Evolutionary conservation across 2,797 vertebrate genomes (phyloP), one percentile per base, ranked within the genome.

Genomic region (Coregonus sp.): DNA sequence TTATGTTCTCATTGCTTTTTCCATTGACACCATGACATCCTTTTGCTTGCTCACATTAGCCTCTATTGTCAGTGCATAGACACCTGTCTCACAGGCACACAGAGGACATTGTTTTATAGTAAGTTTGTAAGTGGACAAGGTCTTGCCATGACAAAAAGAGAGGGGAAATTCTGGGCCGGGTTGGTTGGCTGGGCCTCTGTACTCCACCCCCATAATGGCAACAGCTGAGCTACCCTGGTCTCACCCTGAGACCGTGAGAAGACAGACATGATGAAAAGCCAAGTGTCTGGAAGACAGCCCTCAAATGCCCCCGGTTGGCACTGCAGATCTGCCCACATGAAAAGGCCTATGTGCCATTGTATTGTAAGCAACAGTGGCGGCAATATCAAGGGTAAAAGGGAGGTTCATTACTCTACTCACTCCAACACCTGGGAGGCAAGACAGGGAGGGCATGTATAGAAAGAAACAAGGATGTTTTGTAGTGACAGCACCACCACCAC

Each of bases 171-270:
- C 59, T 61, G n/a, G 59, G 75, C 70, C 29, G 29, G n/a, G 1
- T 16, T 16, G 63, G 77, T 50, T 75, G 54, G 70, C 18, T 47
- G 63, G 78, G 80, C 81, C 82, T 67, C 47, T 77, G 47, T 72
- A 80, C 75, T 86, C 80, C 81, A 75, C 84, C 85, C 76, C 74
- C 82, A 74, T 63, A 79, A 61, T 84, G 82, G 80, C 40, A 80
- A 75, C 81, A 72, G 2, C 56, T 20, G 56, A 79, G 83, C 82
- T 81, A 79, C 70, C 78, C 78, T 61, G 70, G 52, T 77, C 81
- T 81, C 81, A 79, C 70, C 76, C 76, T 61, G 70, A 77, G 73
- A 80, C 73, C 75, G 76, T 80, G 75, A 78, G 68, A 81, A 79
- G 74, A 79, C 65, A 79, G 76, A 78, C 65, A 72, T 70, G 20